Percentiles rank a stretch among this genome's conserved stretches.
Evolutionary conservation across 1,140 invertebrate genomes (phyloP).

Genomic region (Rhopalosiphum maidis): DNA sequence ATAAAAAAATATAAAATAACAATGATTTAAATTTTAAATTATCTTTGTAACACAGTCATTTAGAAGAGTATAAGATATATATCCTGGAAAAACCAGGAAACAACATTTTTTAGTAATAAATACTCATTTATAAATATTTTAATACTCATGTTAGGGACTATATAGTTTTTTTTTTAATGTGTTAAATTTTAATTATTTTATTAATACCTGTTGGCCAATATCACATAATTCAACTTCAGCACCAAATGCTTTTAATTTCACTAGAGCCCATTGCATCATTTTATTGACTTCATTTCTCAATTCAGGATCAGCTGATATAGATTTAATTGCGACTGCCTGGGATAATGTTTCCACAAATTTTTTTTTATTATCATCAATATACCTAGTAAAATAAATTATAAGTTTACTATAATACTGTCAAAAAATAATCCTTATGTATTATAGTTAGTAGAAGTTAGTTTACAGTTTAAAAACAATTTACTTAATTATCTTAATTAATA

Average conservation of each 20-base stretch:
- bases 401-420: background rate
- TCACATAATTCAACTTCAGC: slow-evolving; percentile 81
- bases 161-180: background rate
- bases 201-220: slow-evolving; percentile 75
- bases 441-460: background rate
- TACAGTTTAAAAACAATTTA: background rate
- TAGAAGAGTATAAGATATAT: background rate
- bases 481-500: background rate
- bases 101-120: background rate
- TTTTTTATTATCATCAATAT: slow-evolving; percentile 77
- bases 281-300: slow-evolving; percentile 74
- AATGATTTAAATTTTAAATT: background rate
- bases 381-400: slow-evolving; percentile 65
- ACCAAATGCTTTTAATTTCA: slow-evolving; percentile 78
- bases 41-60: background rate
- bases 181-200: background rate
- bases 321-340: slow-evolving; percentile 92
- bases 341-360: slow-evolving; percentile 81
- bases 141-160: background rate
- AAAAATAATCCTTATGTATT: background rate
- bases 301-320: slow-evolving; percentile 88
- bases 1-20: background rate
- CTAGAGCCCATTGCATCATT: slow-evolving; percentile 83
- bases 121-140: background rate
- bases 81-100: no score